Evolutionary conservation across 2,888 invertebrate species (phyloP).

Genomic region (Stramonita haemastoma): DNA sequence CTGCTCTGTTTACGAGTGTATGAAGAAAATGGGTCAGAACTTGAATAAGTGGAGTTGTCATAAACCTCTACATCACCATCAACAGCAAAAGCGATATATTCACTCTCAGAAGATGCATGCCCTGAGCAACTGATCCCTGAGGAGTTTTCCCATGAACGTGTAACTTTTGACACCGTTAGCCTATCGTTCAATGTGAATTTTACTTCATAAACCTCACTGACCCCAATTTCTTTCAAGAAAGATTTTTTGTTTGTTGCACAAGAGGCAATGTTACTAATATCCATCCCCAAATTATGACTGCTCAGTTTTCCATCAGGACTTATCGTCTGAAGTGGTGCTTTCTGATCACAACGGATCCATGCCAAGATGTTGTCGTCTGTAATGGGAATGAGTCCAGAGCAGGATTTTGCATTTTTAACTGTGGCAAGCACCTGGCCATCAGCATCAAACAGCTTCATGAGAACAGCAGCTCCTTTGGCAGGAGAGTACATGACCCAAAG

Average conservation of each 20-base stretch:
- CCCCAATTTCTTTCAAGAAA: no score
- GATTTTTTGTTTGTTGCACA: not conserved
- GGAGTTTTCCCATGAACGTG: not conserved
- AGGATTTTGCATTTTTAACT: not conserved
- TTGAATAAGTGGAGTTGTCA: no score
- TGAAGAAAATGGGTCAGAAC: no score
- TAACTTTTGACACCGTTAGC: no score
- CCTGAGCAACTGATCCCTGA: not conserved
- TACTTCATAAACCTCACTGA: no score
- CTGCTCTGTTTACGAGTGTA: no score
- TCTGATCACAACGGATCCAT: not conserved
- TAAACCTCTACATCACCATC: no score
- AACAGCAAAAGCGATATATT: no score
- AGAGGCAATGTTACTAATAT: not conserved
- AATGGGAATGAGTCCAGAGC: not conserved
- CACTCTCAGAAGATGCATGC: not conserved
- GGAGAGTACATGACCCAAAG: conserved; percentile 8
- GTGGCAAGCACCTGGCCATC: not conserved
- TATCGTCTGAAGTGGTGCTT: not conserved
- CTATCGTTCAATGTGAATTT: no score
- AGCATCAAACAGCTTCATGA: not conserved
- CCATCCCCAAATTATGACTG: not conserved
- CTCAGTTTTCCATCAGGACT: not conserved
- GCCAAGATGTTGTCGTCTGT: not conserved
- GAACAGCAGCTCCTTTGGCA: not conserved